Conservation (phyloP, 2,888 invertebrate species). For the Acrobasis consociella region DNA sequence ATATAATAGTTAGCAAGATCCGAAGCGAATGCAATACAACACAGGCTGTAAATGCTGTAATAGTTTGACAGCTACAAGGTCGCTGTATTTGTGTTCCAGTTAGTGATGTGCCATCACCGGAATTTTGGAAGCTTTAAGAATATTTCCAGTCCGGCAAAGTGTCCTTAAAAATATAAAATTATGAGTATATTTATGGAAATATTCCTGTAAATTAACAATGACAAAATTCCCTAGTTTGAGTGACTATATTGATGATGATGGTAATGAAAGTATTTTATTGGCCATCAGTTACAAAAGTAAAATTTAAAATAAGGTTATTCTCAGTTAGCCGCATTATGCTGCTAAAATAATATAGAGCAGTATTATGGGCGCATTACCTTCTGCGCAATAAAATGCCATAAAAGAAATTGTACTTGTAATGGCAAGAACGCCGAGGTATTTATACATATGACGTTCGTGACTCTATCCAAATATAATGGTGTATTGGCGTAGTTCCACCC, state of each 20-base stretch:
- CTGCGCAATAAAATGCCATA: constrained; percentile 8
- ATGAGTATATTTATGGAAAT: too few species aligned
- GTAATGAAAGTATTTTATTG: too few species aligned
- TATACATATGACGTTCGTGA: constrained; percentile 44
- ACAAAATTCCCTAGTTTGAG: too few species aligned
- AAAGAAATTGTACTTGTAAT: constrained; percentile 5
- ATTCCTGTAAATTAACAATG: too few species aligned
- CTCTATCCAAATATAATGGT: constrained; percentile 45
- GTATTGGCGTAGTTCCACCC: constrained; percentile 47
- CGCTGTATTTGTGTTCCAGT: too few species aligned
- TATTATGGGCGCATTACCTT: not conserved
- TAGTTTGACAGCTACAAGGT: too few species aligned
- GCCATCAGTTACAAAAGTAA: too few species aligned
- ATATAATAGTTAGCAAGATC: not conserved
- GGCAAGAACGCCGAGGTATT: constrained; percentile 19
- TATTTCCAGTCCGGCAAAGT: too few species aligned
- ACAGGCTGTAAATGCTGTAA: not conserved
- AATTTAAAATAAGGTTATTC: not conserved
- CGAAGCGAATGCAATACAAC: not conserved
- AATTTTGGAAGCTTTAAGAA: too few species aligned
- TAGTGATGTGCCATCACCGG: too few species aligned
- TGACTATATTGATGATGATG: too few species aligned
- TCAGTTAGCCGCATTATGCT: not conserved
- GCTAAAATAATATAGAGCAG: not conserved
- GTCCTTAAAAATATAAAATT: too few species aligned